Evolutionary conservation across 2,888 invertebrate species (phyloP).

Genomic region (Polyommatus iphigenia): DNA sequence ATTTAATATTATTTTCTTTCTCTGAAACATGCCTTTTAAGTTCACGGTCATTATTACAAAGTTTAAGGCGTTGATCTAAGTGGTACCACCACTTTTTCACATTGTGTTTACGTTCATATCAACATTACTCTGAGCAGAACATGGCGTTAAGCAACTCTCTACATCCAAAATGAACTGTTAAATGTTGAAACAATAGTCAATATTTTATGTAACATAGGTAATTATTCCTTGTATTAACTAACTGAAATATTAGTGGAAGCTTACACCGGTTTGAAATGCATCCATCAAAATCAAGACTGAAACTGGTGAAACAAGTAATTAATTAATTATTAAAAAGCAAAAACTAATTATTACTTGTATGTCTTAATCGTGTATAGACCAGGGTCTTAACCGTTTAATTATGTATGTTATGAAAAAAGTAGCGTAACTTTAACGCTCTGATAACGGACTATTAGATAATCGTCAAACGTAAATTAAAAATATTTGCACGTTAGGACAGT

Average conservation of each 20-base stretch:
- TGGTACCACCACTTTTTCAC: not conserved
- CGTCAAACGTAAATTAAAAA: not conserved
- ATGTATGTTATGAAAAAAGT: constrained; percentile 27
- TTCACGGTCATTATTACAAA: not conserved
- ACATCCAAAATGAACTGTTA: not conserved
- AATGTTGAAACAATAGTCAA: not conserved
- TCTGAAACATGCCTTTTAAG: not conserved
- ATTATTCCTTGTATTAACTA: not conserved
- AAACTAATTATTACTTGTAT: not conserved
- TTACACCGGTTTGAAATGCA: not conserved
- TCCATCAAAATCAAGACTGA: not conserved
- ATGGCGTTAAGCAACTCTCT: not conserved
- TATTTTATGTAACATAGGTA: not conserved
- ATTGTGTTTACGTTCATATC: no score
- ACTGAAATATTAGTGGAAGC: not conserved
- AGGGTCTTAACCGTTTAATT: not conserved
- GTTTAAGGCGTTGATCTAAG: not conserved
- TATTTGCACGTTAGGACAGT: not conserved
- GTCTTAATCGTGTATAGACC: constrained; percentile 12
- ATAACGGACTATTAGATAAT: constrained; percentile 27
- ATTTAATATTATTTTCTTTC: not conserved
- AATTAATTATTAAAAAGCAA: constrained; percentile 2
- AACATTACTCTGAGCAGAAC: no score
- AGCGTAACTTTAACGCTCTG: constrained; percentile 28
- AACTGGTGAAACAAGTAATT: not conserved